These are phyloP conservation scores for Melanchra persicariae DNA, from an alignment of 2,888 invertebrate genomes.

Conservation along the genomic window DNA sequence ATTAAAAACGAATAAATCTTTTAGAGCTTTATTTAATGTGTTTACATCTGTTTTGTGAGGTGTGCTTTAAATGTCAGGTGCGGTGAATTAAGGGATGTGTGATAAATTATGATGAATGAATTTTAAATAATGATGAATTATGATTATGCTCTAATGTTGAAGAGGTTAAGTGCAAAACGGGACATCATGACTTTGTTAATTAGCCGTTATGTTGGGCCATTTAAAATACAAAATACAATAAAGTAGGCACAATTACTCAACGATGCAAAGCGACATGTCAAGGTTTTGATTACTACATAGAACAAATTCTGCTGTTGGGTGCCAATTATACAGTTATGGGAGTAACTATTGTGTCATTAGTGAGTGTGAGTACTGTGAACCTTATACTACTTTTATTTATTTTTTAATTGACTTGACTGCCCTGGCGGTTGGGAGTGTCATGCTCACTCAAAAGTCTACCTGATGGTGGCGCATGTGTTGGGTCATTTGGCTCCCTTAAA, in stretches of 20 bases:
- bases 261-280: neutral
- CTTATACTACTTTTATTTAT: no score
- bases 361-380: no score
- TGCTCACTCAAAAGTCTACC: no score
- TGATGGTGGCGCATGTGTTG: no score
- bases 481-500: no score
- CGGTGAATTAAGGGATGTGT: neutral
- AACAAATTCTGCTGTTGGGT: neutral
- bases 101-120: constrained; percentile 29
- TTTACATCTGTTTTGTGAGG: constrained; percentile 13
- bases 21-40: constrained; percentile 4
- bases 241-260: neutral
- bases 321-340: no score
- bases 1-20: constrained; percentile 46
- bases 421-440: no score
- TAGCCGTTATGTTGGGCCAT: neutral
- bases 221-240: neutral
- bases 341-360: no score
- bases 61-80: constrained; percentile 19
- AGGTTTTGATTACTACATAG: neutral
- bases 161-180: neutral
- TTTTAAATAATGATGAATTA: constrained; percentile 1
- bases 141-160: neutral
- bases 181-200: neutral
- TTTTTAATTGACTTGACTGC: no score